Evolutionary conservation across 2,888 invertebrate species (phyloP).

Genomic region (Noctua fimbriata): DNA sequence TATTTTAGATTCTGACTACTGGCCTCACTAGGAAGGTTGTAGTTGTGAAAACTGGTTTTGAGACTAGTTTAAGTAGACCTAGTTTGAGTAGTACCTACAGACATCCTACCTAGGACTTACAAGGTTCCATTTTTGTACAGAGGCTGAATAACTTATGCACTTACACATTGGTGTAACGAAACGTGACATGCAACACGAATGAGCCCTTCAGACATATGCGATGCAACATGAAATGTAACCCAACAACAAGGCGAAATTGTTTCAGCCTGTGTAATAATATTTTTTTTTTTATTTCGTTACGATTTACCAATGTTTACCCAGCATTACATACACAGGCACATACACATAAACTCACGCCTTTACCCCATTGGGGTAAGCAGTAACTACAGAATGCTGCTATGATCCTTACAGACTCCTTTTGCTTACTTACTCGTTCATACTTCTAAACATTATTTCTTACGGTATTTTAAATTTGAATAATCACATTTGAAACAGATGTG

Average conservation of each 20-base stretch:
- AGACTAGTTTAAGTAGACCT: not conserved
- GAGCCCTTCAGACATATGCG: too few relatives aligned
- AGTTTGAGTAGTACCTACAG: too few relatives aligned
- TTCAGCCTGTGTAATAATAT: too few relatives aligned
- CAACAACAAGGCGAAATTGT: too few relatives aligned
- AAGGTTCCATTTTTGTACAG: not conserved
- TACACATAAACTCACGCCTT: not conserved
- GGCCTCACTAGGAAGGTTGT: not conserved
- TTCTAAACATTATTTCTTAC: not conserved
- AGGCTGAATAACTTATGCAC: not conserved
- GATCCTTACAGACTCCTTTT: not conserved
- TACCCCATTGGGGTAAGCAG: not conserved
- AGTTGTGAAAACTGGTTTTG: not conserved
- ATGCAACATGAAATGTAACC: too few relatives aligned
- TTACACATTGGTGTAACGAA: too few relatives aligned
- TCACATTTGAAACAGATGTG: not conserved
- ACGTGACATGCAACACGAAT: too few relatives aligned
- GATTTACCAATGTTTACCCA: too few relatives aligned
- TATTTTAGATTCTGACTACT: slow-evolving; percentile 22
- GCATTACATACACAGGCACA: not conserved
- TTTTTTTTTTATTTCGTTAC: too few relatives aligned
- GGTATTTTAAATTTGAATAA: not conserved
- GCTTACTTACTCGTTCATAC: not conserved
- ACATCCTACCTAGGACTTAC: not conserved
- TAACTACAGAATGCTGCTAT: not conserved